Base-by-base conservation (phyloP, 2,888 invertebrate species). In the Danaus chrysippus region DNA sequence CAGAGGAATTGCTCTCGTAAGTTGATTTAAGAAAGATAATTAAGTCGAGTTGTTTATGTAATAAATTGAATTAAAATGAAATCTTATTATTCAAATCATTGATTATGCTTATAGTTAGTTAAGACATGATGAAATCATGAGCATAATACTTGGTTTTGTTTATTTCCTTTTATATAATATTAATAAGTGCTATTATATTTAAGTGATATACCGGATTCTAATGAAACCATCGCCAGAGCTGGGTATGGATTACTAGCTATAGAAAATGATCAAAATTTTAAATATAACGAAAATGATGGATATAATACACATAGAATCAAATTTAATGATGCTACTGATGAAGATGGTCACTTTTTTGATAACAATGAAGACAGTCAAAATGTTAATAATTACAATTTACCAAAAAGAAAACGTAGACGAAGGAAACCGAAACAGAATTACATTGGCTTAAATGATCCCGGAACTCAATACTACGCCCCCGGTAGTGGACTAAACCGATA, bases 341-440 rank as follows among this genome's bases (percentile, higher is more conserved):
- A 55, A 11, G 15, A 10, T 17, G 49, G 17, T 17, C 49, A 49
- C 15, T 1, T 17, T 15, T 17, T 17, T 49, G 1, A 46, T 13
- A 46, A 46, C n/a, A 46, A n/a, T 46, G 10, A 17, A 11, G 17
- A 49, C n/a, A 10, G 11, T 46, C 46, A 46, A 46, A n/a, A 46
- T 9, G 56, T 34, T 49, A 53, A 52, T 10, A 46, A 13, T 13
- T 12, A 23, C 13, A 71, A 74, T 55, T 76, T 77, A 46, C 79
- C 73, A 56, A 83, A 73, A 63, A 76, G 76, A 46, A 75, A 77
- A 43, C 77, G 79, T 5, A 75, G 81, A 46, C 64, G 67, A 46
- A 61, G 69, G 19, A 71, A 66, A 52, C 68, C 62, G n/a, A 70
- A 59, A 15, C 65, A 65, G 46, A 56, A 58, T 76, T 74, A 1